Evolutionary conservation across 2,797 vertebrate genomes (phyloP), one percentile per base, ranked within the genome.

Genomic region (Rhynchotus rufescens): DNA sequence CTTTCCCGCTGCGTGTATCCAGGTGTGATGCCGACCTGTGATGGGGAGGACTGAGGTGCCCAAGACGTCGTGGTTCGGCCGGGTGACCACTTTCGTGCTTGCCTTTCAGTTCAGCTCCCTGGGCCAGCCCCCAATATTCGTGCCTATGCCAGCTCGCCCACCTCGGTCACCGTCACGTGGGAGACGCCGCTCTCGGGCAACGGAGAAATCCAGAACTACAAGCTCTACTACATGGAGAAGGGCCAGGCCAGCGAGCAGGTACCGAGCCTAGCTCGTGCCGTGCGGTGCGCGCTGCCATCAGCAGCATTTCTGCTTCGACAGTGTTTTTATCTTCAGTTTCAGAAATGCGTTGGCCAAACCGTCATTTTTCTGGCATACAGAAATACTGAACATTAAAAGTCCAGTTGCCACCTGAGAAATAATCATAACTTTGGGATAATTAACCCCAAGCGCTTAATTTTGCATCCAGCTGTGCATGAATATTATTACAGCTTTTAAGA

Each of bases 191-290:
- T 99, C 69, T 99, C 98, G 0, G 99, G 98, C 92, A 99, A 99
- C 6, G 99, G 99, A 4, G 99, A 99, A 51, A 98, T 99, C 94
- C 98, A 99, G 96, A 99, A 98, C 94, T 99, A 99, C 96, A 99
- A 99, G 93, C 86, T 99, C 51, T 99, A 99, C 95, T 99, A 99
- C 97, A 98, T 99, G 94, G 99, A 99, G 96, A 98, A 98, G 75
- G 98, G 98, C n/a, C 89, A 97, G 62, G 98, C 98, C 84, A 98
- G 67, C 1, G 99, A 99, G 74, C 98, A 99, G 99, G 99, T 99
- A 97, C 23, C 20, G 78, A 59, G 45, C 49, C 9, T 26, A 38
- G 14, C 56, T 62, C 42, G 40, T 66, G 36, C 80, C 25, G 10
- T 4, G 0, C 6, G 15, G 5, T 6, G 3, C 0, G 5, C 14